Evolutionary conservation across 1,140 invertebrate genomes (phyloP), one percentile per base, ranked within the genome.

Genomic region (Papilio dardanus): DNA sequence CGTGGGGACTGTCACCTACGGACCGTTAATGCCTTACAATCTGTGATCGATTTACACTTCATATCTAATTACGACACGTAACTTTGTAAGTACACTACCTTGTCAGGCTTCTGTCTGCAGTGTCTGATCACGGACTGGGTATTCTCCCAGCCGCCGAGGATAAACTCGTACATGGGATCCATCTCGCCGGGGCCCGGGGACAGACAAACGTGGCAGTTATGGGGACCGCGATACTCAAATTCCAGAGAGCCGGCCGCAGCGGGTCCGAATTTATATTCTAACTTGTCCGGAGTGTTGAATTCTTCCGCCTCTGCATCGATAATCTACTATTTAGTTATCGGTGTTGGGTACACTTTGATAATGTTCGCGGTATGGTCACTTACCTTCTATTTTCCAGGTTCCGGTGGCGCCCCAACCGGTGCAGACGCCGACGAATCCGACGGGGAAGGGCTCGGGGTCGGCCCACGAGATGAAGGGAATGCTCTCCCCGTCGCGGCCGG

Each of bases 351-450:
- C 88, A 88, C 88, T 88, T 90, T 76, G 54, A 65, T 54, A 86
- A 87, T 89, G 86, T 86, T 62, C 88, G 88, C 87, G 88, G 91
- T 88, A 85, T 65, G 24, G 58, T 42, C 31, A 19, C 83, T 90
- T 94, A 97, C 96, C 96, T 94, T 97, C 96, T 83, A 98, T 95
- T 30, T 96, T 94, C 97, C 97, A 98, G 40, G 95, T 95, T n/a
- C 97, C 97, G 74, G 88, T 93, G 0, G 97, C 96, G 24, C 97
- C 97, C 97, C 97, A 98, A 58, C 96, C 97, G 58, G 97, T 98
- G 89, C 96, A 96, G 14, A 98, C 95, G 54, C 97, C 97, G 28
- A 97, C 96, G 86, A 96, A 96, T 75, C 94, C 94, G 30, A 97
- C 94, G 0, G 93, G 93, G 82, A 97, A 95, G 0, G 95, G 94